A percentile compares a stretch with the other conserved stretches of the same genome.
phyloP scores from a whole-genome alignment of 2,797 vertebrate genomes.

The Chiloscyllium punctatum region DNA sequence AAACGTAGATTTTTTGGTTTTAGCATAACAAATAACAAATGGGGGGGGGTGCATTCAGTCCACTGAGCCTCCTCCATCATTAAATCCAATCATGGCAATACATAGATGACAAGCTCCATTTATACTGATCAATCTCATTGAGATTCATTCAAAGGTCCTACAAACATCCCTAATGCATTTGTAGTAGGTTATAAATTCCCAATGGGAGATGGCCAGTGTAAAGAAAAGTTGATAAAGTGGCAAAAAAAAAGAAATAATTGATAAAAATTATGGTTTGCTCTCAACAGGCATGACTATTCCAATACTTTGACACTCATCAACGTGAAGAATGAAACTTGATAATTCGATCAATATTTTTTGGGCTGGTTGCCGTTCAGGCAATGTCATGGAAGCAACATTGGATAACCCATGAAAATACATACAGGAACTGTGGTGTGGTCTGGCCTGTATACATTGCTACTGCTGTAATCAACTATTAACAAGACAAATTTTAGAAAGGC shows the following conservation, averaged over 20 bases:
- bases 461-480: too few species aligned
- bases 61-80: too few species aligned
- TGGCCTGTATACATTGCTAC: too few species aligned
- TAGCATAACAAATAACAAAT: too few species aligned
- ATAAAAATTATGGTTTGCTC: neutral
- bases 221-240: neutral
- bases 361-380: neutral
- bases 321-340: neutral
- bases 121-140: slow-evolving; percentile 72
- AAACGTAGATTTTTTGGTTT: too few species aligned
- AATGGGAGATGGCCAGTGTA: slow-evolving; percentile 51
- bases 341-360: neutral
- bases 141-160: slow-evolving; percentile 75
- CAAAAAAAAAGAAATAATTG: neutral
- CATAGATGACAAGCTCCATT: slow-evolving; percentile 51
- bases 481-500: too few species aligned
- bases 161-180: slow-evolving; percentile 59
- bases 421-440: too few species aligned
- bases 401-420: too few species aligned
- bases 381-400: neutral
- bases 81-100: neutral
- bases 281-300: neutral
- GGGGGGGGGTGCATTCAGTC: neutral
- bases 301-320: neutral
- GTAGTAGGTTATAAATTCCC: slow-evolving; percentile 56